Base-by-base conservation (phyloP, 2,888 invertebrate genomes). In the Volucella bombylans region DNA sequence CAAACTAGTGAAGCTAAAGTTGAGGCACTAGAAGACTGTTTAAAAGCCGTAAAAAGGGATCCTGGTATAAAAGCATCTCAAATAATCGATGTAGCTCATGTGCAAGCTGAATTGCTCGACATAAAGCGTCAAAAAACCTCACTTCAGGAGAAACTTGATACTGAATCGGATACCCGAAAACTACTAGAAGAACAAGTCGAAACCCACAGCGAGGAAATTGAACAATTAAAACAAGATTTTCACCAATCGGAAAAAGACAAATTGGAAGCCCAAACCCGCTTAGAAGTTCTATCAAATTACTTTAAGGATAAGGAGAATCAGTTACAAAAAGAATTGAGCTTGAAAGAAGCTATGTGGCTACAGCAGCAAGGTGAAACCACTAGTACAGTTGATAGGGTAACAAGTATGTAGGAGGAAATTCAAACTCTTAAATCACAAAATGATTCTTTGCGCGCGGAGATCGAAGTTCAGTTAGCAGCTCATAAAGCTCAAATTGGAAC, bases 241-340 rank as follows among this genome's bases (percentile, higher is more conserved):
- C 93, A 94, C 88, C 91, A 94, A 87, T 94, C 95, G 0, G 95
- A 96, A 88, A 94, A 94, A 86, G 95, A 95, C 76, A 95, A 94
- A 88, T 89, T 94, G 0, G 97, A 97, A 90, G 95, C 97, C 0
- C 93, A 95, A 88, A 97, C 97, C 0, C 94, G 96, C 88, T 93
- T 98, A 1, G 96, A 96, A 89, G 97, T 98, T 1, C 92, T 98
- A 50, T 95, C 96, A 0, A 95, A 95, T 89, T 98, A 97, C 91
- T 98, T 98, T 92, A 96, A 97, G 89, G 97, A 98, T 87, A 95
- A 96, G 88, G 98, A 98, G 91, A 93, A 95, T 12, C 96, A 97
- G 91, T 93, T 97, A 61, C 95, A 97, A 92, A 97, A 97, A 90
- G 97, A 97, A 92, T 91, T 96, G 38, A 94, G 92, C 88, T 91